A percentile compares a stretch with the other conserved stretches of the same genome.
Conservation (phyloP, 2,797 vertebrate genomes). For the Neosalanx taihuensis region DNA sequence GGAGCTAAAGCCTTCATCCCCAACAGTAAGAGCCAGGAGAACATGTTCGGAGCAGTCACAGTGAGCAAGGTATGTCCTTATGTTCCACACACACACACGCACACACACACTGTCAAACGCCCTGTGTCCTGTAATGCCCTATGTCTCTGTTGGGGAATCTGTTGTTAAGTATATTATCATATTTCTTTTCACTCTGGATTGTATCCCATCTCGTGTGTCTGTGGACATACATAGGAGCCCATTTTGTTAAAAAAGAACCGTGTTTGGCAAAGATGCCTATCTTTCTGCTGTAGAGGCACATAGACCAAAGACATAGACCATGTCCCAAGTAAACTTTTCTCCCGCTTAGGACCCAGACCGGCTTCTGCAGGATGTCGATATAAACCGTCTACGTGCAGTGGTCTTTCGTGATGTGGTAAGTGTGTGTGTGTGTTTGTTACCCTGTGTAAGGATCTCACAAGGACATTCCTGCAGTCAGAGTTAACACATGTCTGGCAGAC, state of each 20-base stretch:
- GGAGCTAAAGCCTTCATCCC: slow-evolving; percentile 81
- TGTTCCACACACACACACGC: background rate
- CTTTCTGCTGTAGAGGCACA: slow-evolving; percentile 73
- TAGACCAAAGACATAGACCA: slow-evolving; percentile 58
- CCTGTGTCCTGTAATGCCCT: background rate
- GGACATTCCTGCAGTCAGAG: slow-evolving; percentile 70
- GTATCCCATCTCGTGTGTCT: background rate
- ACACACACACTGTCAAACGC: background rate
- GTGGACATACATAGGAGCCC: background rate
- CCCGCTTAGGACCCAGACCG: slow-evolving; percentile 93
- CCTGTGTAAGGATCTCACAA: slow-evolving; percentile 64
- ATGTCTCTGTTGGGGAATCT: background rate
- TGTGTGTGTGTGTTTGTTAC: slow-evolving; percentile 2
- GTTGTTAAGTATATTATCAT: too few relatives aligned
- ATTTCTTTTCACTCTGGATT: background rate
- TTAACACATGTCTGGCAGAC: slow-evolving; percentile 15
- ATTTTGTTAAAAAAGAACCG: background rate
- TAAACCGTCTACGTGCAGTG: slow-evolving; percentile 95
- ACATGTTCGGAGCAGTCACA: slow-evolving; percentile 70
- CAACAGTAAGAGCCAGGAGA: slow-evolving; percentile 82
- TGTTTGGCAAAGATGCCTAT: slow-evolving; percentile 10
- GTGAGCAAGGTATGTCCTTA: slow-evolving; percentile 77
- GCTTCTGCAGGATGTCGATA: slow-evolving; percentile 98
- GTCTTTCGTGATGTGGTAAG: slow-evolving; percentile 99
- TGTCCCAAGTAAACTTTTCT: slow-evolving; percentile 72